Conservation (phyloP, 1,140 invertebrate species). For the Papilio machaon region DNA sequence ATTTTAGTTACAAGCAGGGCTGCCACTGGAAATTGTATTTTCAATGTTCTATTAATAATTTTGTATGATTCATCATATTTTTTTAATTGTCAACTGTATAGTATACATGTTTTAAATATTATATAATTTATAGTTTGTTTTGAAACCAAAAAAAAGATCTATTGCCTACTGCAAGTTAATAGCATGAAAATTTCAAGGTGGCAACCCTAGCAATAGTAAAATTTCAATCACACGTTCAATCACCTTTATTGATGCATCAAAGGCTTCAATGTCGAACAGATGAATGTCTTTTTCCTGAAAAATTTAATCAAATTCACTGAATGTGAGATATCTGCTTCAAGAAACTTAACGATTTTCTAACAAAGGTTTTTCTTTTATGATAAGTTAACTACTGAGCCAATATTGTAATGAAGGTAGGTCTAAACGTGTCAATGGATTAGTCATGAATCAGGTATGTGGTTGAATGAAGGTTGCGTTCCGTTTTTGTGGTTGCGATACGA, state of each 20-base stretch:
- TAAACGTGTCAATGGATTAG: slow-evolving; percentile 16
- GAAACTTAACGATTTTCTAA: not conserved
- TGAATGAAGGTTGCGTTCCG: slow-evolving; percentile 6
- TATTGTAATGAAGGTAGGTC: not conserved
- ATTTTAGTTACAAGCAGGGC: slow-evolving; percentile 16
- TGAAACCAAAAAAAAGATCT: not conserved
- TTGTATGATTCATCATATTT: not conserved
- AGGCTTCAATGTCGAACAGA: slow-evolving; percentile 71
- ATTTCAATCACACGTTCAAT: slow-evolving; percentile 57
- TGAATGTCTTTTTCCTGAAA: slow-evolving; percentile 74
- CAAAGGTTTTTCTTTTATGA: slow-evolving; percentile 2
- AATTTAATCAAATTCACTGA: slow-evolving; percentile 43
- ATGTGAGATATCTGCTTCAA: not conserved
- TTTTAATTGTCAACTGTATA: not conserved
- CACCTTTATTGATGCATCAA: slow-evolving; percentile 79
- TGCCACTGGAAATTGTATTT: slow-evolving; percentile 6
- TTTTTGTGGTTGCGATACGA: slow-evolving; percentile 13
- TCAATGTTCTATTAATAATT: not conserved
- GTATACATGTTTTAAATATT: too few species aligned
- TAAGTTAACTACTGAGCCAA: not conserved
- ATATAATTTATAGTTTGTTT: too few species aligned
- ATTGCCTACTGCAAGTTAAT: not conserved
- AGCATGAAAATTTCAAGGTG: not conserved
- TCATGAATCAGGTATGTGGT: slow-evolving; percentile 16
- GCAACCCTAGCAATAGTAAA: slow-evolving; percentile 29